Percentiles rank a stretch among this genome's conserved stretches.
Conservation (phyloP, 2,797 vertebrate genomes). For the Acipenser transmontanus region DNA sequence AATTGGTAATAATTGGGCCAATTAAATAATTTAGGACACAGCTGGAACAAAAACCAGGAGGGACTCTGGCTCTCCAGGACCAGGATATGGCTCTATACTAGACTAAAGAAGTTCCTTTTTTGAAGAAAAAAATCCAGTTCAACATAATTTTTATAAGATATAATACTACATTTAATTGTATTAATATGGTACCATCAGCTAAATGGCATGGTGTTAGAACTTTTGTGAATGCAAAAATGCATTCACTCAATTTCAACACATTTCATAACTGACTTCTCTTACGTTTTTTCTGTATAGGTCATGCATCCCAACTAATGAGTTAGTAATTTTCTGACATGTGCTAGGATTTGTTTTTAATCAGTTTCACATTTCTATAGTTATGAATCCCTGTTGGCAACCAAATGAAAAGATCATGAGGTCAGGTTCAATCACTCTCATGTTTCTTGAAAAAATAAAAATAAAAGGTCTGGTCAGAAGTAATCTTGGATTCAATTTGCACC, state of each 20-base stretch:
- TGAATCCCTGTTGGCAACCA: background rate
- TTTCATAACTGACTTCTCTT: background rate
- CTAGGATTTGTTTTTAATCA: background rate
- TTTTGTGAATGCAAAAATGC: background rate
- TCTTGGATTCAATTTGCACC: conserved; percentile 6
- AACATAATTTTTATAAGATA: no score
- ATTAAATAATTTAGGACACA: no score
- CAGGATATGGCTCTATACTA: no score
- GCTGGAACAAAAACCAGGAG: no score
- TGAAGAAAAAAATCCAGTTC: no score
- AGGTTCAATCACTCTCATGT: background rate
- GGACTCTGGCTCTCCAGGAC: no score
- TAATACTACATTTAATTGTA: no score
- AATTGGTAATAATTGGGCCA: no score
- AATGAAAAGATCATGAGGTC: conserved; percentile 2
- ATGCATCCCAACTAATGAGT: background rate
- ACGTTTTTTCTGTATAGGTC: background rate
- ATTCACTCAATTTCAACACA: background rate
- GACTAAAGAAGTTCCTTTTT: no score
- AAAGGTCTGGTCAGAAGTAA: background rate
- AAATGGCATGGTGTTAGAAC: no score
- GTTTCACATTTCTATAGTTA: background rate
- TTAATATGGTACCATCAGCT: no score
- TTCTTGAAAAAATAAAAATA: no score
- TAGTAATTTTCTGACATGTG: background rate